A percentile compares a stretch with the other conserved stretches of the same genome.
Evolutionary conservation across 2,888 invertebrate genomes (phyloP).

Genomic region (Tenthredo amoena): DNA sequence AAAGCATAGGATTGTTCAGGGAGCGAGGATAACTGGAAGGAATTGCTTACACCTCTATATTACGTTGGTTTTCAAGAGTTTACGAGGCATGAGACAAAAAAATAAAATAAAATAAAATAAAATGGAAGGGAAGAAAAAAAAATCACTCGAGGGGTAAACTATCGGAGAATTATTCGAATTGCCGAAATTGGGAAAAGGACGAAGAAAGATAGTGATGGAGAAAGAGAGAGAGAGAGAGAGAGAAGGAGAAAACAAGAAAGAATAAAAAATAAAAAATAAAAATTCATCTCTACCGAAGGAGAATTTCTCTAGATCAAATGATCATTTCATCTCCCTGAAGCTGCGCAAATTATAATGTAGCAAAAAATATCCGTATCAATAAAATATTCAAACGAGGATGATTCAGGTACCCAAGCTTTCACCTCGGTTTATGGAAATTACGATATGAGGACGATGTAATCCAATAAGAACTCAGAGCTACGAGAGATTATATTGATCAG

Average conservation of each 20-base stretch:
- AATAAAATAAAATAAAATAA: background rate
- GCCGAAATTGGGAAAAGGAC: background rate
- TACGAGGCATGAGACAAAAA: constrained; percentile 7
- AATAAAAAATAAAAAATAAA: background rate
- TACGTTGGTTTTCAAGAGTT: background rate
- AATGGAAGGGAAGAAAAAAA: background rate
- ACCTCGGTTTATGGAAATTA: constrained; percentile 22
- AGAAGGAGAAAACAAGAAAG: background rate
- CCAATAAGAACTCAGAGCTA: constrained; percentile 17
- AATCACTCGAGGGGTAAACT: background rate
- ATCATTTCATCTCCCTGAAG: background rate
- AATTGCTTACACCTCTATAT: constrained; percentile 35
- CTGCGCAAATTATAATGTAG: background rate
- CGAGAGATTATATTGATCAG: constrained; percentile 1
- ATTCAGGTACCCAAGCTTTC: background rate
- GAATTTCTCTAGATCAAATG: background rate
- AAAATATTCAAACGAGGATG: background rate
- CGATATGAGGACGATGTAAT: constrained; percentile 22
- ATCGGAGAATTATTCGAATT: background rate
- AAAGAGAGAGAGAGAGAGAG: background rate
- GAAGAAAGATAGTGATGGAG: too few species aligned
- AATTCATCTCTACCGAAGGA: background rate
- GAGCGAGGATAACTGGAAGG: constrained; percentile 11
- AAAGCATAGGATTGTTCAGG: constrained; percentile 7
- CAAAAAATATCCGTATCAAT: constrained; percentile 7